These are phyloP conservation scores for Zeugodacus cucurbitae DNA, from an alignment of 1,140 invertebrate species.

Conservation along the genomic window DNA sequence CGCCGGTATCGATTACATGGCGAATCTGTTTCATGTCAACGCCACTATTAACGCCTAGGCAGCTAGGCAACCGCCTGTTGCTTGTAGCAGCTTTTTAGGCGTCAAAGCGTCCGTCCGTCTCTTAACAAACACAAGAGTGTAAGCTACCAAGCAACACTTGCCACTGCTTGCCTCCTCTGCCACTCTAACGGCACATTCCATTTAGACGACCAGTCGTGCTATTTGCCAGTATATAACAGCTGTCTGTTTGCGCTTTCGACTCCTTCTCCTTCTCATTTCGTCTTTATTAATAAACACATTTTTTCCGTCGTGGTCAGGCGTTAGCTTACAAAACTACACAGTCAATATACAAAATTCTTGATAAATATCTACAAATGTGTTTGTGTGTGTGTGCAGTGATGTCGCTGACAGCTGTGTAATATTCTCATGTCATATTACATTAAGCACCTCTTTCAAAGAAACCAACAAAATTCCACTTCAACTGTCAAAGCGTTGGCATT, in stretches of 20 bases:
- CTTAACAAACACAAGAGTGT: not conserved
- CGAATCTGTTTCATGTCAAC: not conserved
- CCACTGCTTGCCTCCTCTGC: not conserved
- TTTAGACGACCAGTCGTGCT: not conserved
- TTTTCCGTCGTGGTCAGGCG: not conserved
- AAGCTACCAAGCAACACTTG: not conserved
- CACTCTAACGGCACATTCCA: not conserved
- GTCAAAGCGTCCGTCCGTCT: not conserved
- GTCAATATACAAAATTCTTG: not conserved
- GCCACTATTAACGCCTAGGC: not conserved
- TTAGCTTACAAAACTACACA: not conserved
- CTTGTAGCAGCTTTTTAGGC: not conserved
- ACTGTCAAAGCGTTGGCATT: not conserved
- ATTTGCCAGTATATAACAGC: not conserved
- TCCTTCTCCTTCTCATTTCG: not conserved
- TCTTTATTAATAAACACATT: slow-evolving; percentile 8
- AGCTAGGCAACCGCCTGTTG: not conserved
- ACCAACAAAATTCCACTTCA: not conserved
- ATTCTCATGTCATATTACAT: not conserved
- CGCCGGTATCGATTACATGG: not conserved
- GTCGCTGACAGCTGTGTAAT: not conserved
- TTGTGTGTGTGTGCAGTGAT: not conserved
- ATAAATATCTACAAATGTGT: not conserved
- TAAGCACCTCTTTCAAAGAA: not conserved
- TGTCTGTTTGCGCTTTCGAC: not conserved